phyloP scores from a whole-genome alignment of 1,140 invertebrate species.

The Phocides pigmalion region DNA sequence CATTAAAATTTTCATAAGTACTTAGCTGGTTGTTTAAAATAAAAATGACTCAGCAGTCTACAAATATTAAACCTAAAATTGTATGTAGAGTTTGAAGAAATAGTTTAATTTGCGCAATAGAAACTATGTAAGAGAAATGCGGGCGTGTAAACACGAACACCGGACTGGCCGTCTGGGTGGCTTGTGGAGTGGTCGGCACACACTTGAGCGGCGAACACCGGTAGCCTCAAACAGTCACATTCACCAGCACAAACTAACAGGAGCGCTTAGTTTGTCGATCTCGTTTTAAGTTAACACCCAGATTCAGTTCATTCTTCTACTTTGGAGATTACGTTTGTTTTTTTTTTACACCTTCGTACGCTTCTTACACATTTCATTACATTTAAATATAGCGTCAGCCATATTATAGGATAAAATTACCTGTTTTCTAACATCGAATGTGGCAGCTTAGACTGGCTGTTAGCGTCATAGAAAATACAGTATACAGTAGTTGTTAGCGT shows the following conservation, averaged over 20 bases:
- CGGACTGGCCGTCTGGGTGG: constrained; percentile 47
- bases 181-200: constrained; percentile 64
- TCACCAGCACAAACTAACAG: constrained; percentile 54
- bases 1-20: too few relatives aligned
- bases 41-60: neutral
- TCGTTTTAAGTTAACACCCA: neutral
- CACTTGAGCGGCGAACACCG: constrained; percentile 65
- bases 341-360: neutral
- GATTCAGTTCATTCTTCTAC: neutral
- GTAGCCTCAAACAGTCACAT: constrained; percentile 70
- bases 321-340: neutral
- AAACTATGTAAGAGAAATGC: constrained; percentile 49
- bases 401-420: too few relatives aligned
- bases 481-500: too few relatives aligned
- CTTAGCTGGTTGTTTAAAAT: neutral
- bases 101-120: constrained; percentile 55
- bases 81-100: constrained; percentile 7
- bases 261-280: constrained; percentile 6
- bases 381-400: too few relatives aligned
- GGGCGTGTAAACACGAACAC: constrained; percentile 52
- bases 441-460: too few relatives aligned
- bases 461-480: too few relatives aligned
- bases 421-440: too few relatives aligned
- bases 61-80: neutral
- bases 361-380: neutral